phyloP scores from a whole-genome alignment of 2,113 vertebrate genomes.

The Callipepla squamata region DNA sequence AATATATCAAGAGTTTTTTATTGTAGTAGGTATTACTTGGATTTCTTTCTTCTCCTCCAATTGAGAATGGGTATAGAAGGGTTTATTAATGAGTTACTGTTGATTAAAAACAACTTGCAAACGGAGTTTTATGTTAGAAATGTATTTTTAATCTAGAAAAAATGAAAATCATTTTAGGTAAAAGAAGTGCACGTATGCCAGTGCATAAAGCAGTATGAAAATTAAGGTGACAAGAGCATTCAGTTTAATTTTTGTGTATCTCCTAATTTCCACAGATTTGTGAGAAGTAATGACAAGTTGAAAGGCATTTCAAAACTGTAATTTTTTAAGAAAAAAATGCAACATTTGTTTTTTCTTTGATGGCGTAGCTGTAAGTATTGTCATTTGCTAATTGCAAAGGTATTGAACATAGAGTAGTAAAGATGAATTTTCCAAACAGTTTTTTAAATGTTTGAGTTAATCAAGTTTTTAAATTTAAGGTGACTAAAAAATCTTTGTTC shows the following conservation, averaged over 20 bases:
- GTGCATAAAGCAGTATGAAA: neutral
- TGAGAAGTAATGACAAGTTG: neutral
- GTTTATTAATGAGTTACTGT: neutral
- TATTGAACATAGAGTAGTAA: neutral
- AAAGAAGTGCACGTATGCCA: neutral
- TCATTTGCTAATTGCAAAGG: constrained; percentile 58
- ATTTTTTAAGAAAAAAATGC: neutral
- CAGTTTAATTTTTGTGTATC: neutral
- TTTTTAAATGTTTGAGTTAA: constrained; percentile 40
- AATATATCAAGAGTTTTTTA: neutral
- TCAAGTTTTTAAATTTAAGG: constrained; percentile 54
- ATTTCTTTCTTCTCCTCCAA: neutral
- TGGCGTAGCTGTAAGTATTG: constrained; percentile 35
- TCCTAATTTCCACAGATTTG: neutral
- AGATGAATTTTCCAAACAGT: constrained; percentile 11
- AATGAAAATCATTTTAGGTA: neutral
- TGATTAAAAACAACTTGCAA: neutral
- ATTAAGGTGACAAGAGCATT: neutral
- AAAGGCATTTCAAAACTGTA: neutral
- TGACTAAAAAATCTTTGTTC: constrained; percentile 48
- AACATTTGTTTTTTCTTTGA: constrained; percentile 11
- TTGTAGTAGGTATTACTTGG: neutral
- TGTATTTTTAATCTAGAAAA: neutral
- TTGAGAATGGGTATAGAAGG: neutral
- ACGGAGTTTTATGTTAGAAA: neutral